Base-by-base conservation (phyloP, 2,797 vertebrate species). In the Paratrypauchen microcephalus region DNA sequence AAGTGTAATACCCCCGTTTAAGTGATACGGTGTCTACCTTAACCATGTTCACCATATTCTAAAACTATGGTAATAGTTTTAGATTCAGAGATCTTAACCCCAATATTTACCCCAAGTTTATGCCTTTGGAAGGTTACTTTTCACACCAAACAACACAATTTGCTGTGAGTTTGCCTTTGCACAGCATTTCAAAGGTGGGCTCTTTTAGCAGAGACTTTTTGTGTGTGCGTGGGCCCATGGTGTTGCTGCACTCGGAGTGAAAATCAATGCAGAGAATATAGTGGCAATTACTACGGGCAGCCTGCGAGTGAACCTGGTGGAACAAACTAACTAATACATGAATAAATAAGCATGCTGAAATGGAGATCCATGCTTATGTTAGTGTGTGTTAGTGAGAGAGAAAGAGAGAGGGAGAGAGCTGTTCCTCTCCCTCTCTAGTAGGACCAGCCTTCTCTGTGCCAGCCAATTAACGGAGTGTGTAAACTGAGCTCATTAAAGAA, bases 231-330 rank as follows among this genome's bases (percentile, higher is more conserved):
- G 58, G 58, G 58, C 58, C 58, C 58, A 36, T n/a, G 58, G 56
- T 69, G 74, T 47, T 5, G 0, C 76, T 79, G 79, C 74, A 83
- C 82, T 72, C 60, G 62, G 76, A 87, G 76, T 75, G 76, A 63
- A 91, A 91, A 93, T 92, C 91, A 93, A 92, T 92, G 90, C 87
- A 84, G 87, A 86, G 86, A 93, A 92, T 92, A 91, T 88, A 87
- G 90, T 88, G 83, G 88, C 91, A 92, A 92, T 93, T 93, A 93
- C 87, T 72, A 86, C 71, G 82, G 83, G 83, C 81, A 87, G 82
- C 78, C 83, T 84, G 88, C 79, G 86, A 90, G 89, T 86, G 87
- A 88, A 89, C 84, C 88, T 89, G 75, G 83, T 92, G 87, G 89
- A 91, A 90, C 85, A 90, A 91, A 90, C 88, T 83, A 88, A 90